These are phyloP conservation scores for Eolophus roseicapilla DNA, from an alignment of 2,113 vertebrate species.

Conservation along the genomic window DNA sequence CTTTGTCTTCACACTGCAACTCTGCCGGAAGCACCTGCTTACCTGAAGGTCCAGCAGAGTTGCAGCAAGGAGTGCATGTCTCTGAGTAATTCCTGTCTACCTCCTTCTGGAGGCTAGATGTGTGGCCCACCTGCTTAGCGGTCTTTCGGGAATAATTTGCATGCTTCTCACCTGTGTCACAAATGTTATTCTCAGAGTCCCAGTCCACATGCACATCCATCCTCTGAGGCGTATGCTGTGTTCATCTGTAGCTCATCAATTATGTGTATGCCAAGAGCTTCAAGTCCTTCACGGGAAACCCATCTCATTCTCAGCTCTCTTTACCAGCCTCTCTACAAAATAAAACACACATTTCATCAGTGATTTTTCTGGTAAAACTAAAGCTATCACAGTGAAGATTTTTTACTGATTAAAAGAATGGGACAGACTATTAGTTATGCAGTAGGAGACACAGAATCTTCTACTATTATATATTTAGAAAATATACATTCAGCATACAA, in stretches of 20 bases:
- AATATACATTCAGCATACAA: neutral
- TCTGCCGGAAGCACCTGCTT: neutral
- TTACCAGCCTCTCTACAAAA: conserved; percentile 1
- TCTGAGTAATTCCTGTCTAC: neutral
- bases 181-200: neutral
- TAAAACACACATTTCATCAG: neutral
- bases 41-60: neutral
- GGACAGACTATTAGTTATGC: neutral
- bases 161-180: neutral
- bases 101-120: neutral
- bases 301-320: neutral
- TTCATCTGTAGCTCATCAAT: neutral
- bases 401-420: neutral
- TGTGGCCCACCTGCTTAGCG: neutral
- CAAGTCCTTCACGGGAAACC: neutral
- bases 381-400: neutral
- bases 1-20: neutral
- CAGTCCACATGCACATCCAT: neutral
- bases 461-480: neutral
- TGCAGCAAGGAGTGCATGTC: neutral
- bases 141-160: neutral
- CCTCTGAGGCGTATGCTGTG: fast-evolving
- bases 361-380: neutral
- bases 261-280: neutral
- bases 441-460: neutral